phyloP scores from a whole-genome alignment of 2,113 vertebrate species.

The Merops nubicus region DNA sequence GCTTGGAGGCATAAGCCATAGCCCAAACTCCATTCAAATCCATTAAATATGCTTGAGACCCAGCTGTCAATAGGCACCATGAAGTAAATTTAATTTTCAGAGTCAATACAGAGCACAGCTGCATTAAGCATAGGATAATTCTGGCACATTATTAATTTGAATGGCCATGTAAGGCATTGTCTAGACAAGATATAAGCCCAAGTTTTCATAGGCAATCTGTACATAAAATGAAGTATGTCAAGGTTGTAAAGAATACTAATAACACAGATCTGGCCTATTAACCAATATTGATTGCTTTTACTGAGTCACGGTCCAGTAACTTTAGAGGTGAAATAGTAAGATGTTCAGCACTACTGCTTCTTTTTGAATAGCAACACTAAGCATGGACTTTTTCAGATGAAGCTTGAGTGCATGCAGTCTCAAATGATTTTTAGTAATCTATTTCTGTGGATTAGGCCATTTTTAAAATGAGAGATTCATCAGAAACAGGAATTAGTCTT shows the following conservation, averaged over 20 bases:
- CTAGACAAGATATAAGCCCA: slow-evolving; percentile 79
- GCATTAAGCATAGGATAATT: slow-evolving; percentile 83
- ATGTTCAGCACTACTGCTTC: background rate
- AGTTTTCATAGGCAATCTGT: slow-evolving; percentile 78
- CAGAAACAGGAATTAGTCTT: background rate
- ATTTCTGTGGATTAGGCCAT: background rate
- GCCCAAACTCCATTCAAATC: slow-evolving; percentile 72
- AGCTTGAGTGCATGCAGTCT: background rate
- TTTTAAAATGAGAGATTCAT: background rate
- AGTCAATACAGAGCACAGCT: slow-evolving; percentile 84
- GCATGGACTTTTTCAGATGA: background rate
- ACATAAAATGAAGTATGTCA: slow-evolving; percentile 76
- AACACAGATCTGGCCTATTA: slow-evolving; percentile 77
- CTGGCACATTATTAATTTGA: slow-evolving; percentile 83
- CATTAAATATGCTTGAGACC: slow-evolving; percentile 82
- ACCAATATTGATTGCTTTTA: slow-evolving; percentile 75
- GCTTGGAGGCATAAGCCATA: slow-evolving; percentile 74
- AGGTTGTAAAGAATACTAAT: slow-evolving; percentile 77
- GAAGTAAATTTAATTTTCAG: slow-evolving; percentile 85
- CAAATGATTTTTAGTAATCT: background rate
- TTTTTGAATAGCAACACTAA: slow-evolving; percentile 36
- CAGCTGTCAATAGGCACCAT: slow-evolving; percentile 81
- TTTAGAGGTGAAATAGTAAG: slow-evolving; percentile 64
- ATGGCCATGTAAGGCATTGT: slow-evolving; percentile 79
- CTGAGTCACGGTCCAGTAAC: slow-evolving; percentile 56